Percentiles rank a stretch among this genome's conserved stretches.
Evolutionary conservation across 2,888 invertebrate species (phyloP).

Genomic region (Nomada hirtipes): DNA sequence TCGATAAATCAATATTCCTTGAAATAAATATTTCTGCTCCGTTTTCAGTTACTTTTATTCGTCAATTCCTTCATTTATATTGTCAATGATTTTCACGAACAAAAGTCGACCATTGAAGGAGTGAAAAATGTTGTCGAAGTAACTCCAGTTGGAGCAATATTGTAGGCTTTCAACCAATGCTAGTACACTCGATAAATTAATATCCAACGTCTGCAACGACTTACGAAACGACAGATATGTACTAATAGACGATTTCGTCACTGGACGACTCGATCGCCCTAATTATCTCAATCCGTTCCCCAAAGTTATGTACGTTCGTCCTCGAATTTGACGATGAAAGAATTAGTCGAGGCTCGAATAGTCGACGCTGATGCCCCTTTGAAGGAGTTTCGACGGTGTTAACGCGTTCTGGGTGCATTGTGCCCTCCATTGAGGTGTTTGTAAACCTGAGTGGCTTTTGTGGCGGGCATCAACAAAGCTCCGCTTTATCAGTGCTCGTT

Average conservation of each 20-base stretch:
- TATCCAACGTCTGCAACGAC: background rate
- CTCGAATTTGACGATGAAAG: constrained; percentile 16
- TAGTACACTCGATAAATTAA: background rate
- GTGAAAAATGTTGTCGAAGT: too few species aligned
- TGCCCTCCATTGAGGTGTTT: constrained; percentile 34
- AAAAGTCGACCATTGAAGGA: too few species aligned
- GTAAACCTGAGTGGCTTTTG: constrained; percentile 46
- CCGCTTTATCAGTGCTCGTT: constrained; percentile 50
- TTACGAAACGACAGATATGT: background rate
- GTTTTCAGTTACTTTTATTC: too few species aligned
- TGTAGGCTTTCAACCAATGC: background rate
- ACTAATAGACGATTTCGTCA: background rate
- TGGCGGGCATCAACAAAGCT: constrained; percentile 36
- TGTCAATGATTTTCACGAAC: too few species aligned
- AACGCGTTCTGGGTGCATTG: constrained; percentile 44
- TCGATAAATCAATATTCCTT: too few species aligned
- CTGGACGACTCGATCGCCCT: background rate
- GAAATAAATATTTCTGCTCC: too few species aligned
- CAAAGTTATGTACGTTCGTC: background rate
- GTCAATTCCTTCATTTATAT: too few species aligned
- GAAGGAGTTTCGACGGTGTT: constrained; percentile 31
- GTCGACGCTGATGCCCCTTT: constrained; percentile 31
- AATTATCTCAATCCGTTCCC: background rate
- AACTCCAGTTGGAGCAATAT: too few species aligned
- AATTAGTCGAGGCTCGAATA: constrained; percentile 19